A percentile compares a stretch with the other conserved stretches of the same genome.
Conservation (phyloP, 2,113 vertebrate species). For the Rallus limicola region DNA sequence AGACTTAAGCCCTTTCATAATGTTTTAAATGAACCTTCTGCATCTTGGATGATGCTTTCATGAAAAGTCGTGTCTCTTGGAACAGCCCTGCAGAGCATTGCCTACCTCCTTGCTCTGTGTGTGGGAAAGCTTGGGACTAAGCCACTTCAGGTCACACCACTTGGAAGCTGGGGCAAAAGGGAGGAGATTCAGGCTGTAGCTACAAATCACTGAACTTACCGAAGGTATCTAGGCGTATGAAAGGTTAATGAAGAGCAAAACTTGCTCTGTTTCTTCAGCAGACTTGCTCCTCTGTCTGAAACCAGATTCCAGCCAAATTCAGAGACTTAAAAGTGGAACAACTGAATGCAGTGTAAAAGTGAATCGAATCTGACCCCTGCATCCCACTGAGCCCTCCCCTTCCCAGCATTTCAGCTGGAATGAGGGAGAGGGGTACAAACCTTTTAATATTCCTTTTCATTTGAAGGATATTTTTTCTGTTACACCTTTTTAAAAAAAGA, state of each 20-base stretch:
- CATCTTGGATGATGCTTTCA: background rate
- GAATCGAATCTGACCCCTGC: background rate
- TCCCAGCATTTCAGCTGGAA: background rate
- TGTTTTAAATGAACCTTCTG: conserved; percentile 16
- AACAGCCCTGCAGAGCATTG: background rate
- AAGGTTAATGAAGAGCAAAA: background rate
- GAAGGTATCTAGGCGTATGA: background rate
- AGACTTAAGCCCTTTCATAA: background rate
- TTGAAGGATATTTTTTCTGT: background rate
- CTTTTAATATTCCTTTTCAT: background rate
- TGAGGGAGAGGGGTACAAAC: background rate
- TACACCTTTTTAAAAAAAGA: background rate
- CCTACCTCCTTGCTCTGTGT: background rate
- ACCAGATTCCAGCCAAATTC: background rate
- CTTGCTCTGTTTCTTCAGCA: background rate
- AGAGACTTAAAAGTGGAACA: background rate
- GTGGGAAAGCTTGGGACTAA: background rate
- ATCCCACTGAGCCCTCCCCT: background rate
- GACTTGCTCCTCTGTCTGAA: background rate
- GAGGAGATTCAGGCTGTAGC: background rate
- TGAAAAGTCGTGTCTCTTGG: background rate
- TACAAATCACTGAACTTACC: background rate
- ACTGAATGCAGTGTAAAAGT: background rate
- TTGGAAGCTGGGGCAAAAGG: background rate
- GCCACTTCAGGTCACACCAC: background rate